A percentile compares a stretch with the other conserved stretches of the same genome.
Evolutionary conservation across 2,888 invertebrate species (phyloP).

Genomic region (Abrostola triplasia): DNA sequence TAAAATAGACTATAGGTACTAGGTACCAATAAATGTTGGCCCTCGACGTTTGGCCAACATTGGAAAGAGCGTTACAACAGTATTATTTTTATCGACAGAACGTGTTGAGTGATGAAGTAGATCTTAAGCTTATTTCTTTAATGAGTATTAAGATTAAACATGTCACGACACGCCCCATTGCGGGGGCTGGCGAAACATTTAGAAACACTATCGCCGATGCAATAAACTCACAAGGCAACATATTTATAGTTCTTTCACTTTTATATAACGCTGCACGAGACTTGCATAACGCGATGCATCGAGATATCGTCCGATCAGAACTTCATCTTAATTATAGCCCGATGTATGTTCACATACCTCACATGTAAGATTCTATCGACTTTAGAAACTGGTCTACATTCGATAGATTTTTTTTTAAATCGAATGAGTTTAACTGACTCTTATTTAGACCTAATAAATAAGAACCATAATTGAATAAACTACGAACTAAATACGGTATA

Average conservation of each 20-base stretch:
- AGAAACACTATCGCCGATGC: constrained; percentile 48
- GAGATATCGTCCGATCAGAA: constrained; percentile 35
- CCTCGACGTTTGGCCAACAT: background rate
- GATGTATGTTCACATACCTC: constrained; percentile 29
- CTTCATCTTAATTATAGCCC: constrained; percentile 33
- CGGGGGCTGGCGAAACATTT: constrained; percentile 45
- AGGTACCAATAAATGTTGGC: no score
- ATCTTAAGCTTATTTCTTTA: constrained; percentile 51
- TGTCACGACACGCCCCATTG: constrained; percentile 47
- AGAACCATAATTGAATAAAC: no score
- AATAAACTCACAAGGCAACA: constrained; percentile 46
- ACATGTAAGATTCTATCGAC: constrained; percentile 17
- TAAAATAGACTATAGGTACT: no score
- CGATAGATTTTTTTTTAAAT: no score
- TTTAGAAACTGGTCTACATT: constrained; percentile 14
- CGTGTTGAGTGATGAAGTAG: constrained; percentile 42
- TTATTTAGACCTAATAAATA: no score
- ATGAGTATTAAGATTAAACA: constrained; percentile 52
- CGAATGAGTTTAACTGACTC: no score
- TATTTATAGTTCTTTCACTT: constrained; percentile 54
- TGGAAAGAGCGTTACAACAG: background rate
- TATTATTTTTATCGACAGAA: constrained; percentile 16
- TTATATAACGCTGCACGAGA: constrained; percentile 50
- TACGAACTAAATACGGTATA: no score
- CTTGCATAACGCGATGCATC: constrained; percentile 52